Base-by-base conservation (phyloP, 37 sponge, comb jelly and placozoan genomes). In the Cliona cf. orientalis region DNA sequence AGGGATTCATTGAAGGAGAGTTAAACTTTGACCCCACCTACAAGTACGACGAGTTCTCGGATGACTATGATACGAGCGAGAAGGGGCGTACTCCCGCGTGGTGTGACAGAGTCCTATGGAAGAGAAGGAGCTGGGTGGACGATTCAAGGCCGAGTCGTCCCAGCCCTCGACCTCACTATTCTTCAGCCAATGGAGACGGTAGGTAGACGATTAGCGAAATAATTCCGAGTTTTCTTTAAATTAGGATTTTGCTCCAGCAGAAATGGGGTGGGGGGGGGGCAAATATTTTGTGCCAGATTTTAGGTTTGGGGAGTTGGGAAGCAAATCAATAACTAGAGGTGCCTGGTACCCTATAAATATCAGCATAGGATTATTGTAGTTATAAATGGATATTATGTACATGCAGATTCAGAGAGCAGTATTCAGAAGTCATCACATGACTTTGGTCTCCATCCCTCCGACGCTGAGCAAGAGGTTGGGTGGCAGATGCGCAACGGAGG, bases 21-120 rank as follows among this genome's bases (percentile, higher is more conserved):
- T 60, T 94, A 40, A 78, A 67, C 45, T 99, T 99, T 88, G 90
- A 93, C n/a, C 99, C 99, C 26, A 99, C 99, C 42, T 99, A 95
- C 90, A 99, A 99, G 64, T 99, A 99, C 74, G 99, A 99, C 66
- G 67, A 90, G 64, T 95, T 97, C 74, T 94, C 97, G 19, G 99
- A 99, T 69, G 93, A 97, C 62, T 99, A 97, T 71, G 99, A 99
- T 80, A 99, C 99, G 19, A 97, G 97, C 59, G 97, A 96, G 79
- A 99, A 99, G 82, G 60, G 89, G 58, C 79, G 99, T 14, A 90
- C 89, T 31, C 99, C 99, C n/a, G 99, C 99, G 1, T 99, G 99
- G 99, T 94, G 92, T 74, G 99, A 98, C 80, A 75, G 99, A 23
- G 83, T 98, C 26, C 79, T 98, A 46, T 98, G 99, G 99, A 86